A percentile compares a stretch with the other conserved stretches of the same genome.
Evolutionary conservation across 2,888 invertebrate species (phyloP).

Genomic region (Conus canariensis): DNA sequence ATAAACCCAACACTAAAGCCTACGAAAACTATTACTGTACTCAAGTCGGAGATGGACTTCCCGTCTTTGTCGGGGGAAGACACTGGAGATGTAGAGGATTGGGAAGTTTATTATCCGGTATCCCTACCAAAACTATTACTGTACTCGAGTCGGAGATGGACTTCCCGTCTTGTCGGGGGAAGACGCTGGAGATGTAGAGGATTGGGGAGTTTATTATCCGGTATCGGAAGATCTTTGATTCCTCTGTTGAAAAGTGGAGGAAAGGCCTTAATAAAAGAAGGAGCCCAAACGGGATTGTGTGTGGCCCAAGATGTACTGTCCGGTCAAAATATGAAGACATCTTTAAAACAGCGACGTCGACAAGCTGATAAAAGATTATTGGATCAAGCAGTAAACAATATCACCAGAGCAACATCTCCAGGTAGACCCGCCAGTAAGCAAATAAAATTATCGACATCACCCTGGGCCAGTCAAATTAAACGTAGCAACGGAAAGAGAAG

Average conservation of each 20-base stretch:
- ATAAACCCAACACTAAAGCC: neutral
- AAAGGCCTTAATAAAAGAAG: constrained; percentile 30
- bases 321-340: constrained; percentile 23
- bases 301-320: constrained; percentile 26
- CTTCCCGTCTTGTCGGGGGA: constrained; percentile 26
- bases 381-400: neutral
- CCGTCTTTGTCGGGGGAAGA: constrained; percentile 21
- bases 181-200: neutral
- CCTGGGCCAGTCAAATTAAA: neutral
- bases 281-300: constrained; percentile 11
- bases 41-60: constrained; percentile 23
- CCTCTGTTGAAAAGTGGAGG: constrained; percentile 37
- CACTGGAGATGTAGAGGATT: neutral
- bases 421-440: neutral
- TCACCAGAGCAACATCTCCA: neutral
- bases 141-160: neutral
- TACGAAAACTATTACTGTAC: constrained; percentile 1
- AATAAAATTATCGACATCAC: neutral
- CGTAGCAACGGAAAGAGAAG: neutral
- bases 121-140: constrained; percentile 6
- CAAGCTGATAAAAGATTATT: neutral
- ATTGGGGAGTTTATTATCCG: neutral
- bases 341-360: neutral
- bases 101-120: neutral
- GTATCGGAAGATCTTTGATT: constrained; percentile 12